Conservation (phyloP, 2,113 vertebrate genomes). For the Cnemophilus loriae region DNA sequence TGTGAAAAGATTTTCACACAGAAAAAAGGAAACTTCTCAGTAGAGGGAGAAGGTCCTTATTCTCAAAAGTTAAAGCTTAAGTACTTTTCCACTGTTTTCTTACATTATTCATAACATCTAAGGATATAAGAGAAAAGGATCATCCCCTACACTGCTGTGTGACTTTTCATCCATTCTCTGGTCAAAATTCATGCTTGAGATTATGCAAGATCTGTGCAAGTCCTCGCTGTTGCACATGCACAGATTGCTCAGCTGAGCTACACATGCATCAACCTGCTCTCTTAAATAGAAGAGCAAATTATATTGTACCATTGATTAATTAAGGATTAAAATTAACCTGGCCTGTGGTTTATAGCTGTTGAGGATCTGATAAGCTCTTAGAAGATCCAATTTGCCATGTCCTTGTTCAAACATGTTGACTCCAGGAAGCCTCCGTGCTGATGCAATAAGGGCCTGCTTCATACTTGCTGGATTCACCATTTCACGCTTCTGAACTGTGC, state of each 20-base stretch:
- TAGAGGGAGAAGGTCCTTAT: not conserved
- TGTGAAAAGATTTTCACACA: not conserved
- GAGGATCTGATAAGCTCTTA: slow-evolving; percentile 95
- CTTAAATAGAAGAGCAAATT: not conserved
- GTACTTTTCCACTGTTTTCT: not conserved
- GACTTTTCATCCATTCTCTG: not conserved
- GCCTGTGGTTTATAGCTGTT: slow-evolving; percentile 97
- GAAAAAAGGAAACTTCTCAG: not conserved
- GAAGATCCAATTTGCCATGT: slow-evolving; percentile 94
- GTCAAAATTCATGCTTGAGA: not conserved
- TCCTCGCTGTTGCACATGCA: not conserved
- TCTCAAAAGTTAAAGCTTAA: not conserved
- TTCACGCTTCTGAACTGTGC: slow-evolving; percentile 92
- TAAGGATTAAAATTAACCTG: slow-evolving; percentile 75
- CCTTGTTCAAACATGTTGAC: slow-evolving; percentile 99
- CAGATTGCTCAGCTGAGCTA: not conserved
- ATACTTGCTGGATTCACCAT: slow-evolving; percentile 96
- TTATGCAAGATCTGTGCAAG: not conserved
- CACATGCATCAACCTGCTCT: not conserved
- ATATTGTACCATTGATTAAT: not conserved
- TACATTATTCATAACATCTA: not conserved
- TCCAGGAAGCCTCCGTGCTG: slow-evolving; percentile 92
- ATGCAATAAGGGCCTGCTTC: slow-evolving; percentile 97
- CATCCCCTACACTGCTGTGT: not conserved
- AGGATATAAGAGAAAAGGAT: not conserved